phyloP scores from a whole-genome alignment of 2,888 invertebrate genomes.

The Melieria crassipennis region DNA sequence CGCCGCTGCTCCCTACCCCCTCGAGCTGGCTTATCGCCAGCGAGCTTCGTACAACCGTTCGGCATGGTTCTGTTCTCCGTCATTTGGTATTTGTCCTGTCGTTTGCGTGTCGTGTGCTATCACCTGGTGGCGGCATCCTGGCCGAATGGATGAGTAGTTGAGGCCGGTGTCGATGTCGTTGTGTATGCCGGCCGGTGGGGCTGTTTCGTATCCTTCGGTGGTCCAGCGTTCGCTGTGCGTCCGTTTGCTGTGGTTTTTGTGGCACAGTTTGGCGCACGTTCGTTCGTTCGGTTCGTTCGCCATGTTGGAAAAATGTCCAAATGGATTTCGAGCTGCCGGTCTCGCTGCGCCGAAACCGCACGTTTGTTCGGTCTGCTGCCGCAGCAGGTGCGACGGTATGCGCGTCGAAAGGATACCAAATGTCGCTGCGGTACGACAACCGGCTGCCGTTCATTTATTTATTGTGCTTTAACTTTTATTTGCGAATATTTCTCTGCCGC shows the following conservation, averaged over 20 bases:
- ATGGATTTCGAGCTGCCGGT: no score
- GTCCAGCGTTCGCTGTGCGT: neutral
- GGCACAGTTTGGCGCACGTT: constrained; percentile 8
- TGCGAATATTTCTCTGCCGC: constrained; percentile 14
- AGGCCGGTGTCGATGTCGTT: neutral
- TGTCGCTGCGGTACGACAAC: no score
- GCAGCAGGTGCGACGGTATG: no score
- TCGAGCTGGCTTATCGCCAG: no score
- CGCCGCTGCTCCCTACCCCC: no score
- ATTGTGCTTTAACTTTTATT: no score
- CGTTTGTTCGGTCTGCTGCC: no score
- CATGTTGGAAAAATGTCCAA: neutral
- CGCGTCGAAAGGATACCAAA: no score
- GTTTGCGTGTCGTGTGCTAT: constrained; percentile 36
- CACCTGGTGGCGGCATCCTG: constrained; percentile 24
- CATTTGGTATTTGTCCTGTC: constrained; percentile 30
- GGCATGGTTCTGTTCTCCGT: constrained; percentile 11
- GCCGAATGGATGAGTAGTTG: neutral
- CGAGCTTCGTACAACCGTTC: no score
- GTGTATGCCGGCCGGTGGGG: neutral
- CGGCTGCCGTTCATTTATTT: no score
- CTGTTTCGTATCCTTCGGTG: neutral
- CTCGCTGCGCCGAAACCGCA: no score
- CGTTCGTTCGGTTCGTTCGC: constrained; percentile 13
- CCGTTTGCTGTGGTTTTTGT: constrained; percentile 2